Percentiles rank a stretch among this genome's conserved stretches.
Conservation (phyloP, 2,888 invertebrate genomes). For the Hydriomena furcata region DNA sequence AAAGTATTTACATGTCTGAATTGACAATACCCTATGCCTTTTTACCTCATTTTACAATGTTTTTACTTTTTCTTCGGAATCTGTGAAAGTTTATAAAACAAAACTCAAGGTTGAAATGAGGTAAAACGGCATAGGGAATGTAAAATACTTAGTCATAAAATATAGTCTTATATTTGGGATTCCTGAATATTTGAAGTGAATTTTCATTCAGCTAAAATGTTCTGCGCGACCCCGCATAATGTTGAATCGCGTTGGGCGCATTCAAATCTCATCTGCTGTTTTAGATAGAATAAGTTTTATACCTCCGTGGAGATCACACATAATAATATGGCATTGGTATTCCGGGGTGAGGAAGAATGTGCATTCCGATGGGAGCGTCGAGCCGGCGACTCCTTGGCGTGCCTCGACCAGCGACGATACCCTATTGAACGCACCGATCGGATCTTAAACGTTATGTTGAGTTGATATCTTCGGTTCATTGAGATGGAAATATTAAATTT, state of each 20-base stretch:
- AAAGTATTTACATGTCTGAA: no score
- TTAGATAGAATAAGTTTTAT: background rate
- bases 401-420: conserved; percentile 22
- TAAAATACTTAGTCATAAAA: no score
- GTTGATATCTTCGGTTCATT: conserved; percentile 10
- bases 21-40: no score
- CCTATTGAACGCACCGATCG: conserved; percentile 15
- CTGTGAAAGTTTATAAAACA: no score
- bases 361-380: conserved; percentile 66
- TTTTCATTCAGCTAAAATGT: no score
- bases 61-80: no score
- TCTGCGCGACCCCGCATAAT: background rate
- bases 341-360: conserved; percentile 73
- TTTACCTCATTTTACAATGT: no score
- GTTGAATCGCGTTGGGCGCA: background rate
- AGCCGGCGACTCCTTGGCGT: conserved; percentile 41
- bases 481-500: conserved; percentile 8
- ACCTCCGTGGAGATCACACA: conserved; percentile 66
- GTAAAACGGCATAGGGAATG: no score
- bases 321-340: conserved; percentile 80
- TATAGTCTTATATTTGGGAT: no score
- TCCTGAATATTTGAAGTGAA: no score
- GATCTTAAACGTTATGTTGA: background rate
- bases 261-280: background rate
- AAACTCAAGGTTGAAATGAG: background rate